A percentile compares a stretch with the other conserved stretches of the same genome.
These are phyloP conservation scores for Phalacrocorax pelagicus DNA, from an alignment of 2,113 vertebrate species.

Conservation along the genomic window DNA sequence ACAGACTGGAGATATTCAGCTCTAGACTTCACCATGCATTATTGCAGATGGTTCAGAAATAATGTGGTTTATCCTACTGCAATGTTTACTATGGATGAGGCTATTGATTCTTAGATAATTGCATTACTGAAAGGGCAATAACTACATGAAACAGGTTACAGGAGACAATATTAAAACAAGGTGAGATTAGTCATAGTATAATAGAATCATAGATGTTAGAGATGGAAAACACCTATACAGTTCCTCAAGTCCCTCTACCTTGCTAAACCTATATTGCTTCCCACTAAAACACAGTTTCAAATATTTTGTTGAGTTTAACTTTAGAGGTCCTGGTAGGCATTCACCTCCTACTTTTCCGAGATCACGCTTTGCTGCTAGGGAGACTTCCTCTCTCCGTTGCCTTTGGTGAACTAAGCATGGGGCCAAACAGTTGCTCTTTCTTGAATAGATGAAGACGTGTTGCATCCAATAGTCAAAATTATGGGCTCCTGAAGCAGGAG, in stretches of 20 bases:
- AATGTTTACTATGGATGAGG: background rate
- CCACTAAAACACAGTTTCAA: background rate
- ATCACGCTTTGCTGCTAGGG: background rate
- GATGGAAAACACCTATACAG: background rate
- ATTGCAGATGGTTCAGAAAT: conserved; percentile 15
- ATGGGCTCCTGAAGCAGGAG: background rate
- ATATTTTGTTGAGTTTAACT: background rate
- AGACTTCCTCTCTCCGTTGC: background rate
- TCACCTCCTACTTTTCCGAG: background rate
- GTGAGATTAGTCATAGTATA: background rate
- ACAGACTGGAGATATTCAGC: background rate
- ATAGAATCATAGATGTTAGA: background rate
- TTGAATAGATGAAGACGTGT: background rate
- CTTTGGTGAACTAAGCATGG: background rate
- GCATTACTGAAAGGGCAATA: conserved; percentile 11
- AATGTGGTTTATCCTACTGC: conserved; percentile 16
- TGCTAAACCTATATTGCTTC: background rate
- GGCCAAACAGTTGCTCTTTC: background rate
- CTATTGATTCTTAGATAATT: background rate
- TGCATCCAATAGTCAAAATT: background rate
- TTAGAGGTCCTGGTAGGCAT: background rate
- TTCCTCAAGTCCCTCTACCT: background rate
- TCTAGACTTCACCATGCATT: conserved; percentile 1
- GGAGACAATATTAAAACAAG: background rate
- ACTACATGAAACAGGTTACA: background rate